Evolutionary conservation across 2,888 invertebrate species (phyloP).

Genomic region (Dryomyza anilis): DNA sequence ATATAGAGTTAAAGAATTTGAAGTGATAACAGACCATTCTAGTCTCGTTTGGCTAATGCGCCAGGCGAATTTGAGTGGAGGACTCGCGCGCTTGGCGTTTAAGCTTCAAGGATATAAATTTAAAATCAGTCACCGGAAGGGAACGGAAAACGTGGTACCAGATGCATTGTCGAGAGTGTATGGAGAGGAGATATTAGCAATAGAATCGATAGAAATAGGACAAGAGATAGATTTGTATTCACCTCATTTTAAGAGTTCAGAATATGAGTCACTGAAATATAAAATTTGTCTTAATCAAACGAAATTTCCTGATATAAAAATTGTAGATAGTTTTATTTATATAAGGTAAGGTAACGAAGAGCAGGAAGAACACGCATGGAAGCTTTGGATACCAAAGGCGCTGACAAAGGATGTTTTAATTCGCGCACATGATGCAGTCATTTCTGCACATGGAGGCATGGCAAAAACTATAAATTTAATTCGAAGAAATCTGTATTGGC

Average conservation of each 20-base stretch:
- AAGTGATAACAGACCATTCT: conserved; percentile 16
- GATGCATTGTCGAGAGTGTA: not conserved
- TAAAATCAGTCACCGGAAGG: not conserved
- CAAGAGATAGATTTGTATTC: conserved; percentile 1
- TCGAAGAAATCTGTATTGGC: conserved; percentile 9
- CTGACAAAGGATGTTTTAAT: not conserved
- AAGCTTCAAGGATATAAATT: conserved; percentile 18
- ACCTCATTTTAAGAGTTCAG: not conserved
- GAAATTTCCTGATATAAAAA: conserved; percentile 23
- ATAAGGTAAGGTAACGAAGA: conserved; percentile 3
- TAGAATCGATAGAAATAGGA: too few species aligned
- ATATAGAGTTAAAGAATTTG: conserved; percentile 12
- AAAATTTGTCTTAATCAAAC: not conserved
- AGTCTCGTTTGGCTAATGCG: conserved; percentile 17
- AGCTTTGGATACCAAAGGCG: conserved; percentile 22
- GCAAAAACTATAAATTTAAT: conserved; percentile 22
- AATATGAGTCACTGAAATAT: not conserved
- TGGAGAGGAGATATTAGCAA: not conserved
- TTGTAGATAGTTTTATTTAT: conserved; percentile 19
- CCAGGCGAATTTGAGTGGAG: conserved; percentile 3
- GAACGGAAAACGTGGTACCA: not conserved
- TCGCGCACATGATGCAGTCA: conserved; percentile 7
- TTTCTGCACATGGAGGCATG: conserved; percentile 22
- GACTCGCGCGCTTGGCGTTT: conserved; percentile 19
- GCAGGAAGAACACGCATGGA: conserved; percentile 18